Percentiles rank a stretch among this genome's conserved stretches.
These are phyloP conservation scores for Hyla sarda DNA, from an alignment of 2,113 vertebrate genomes.

Conservation along the genomic window DNA sequence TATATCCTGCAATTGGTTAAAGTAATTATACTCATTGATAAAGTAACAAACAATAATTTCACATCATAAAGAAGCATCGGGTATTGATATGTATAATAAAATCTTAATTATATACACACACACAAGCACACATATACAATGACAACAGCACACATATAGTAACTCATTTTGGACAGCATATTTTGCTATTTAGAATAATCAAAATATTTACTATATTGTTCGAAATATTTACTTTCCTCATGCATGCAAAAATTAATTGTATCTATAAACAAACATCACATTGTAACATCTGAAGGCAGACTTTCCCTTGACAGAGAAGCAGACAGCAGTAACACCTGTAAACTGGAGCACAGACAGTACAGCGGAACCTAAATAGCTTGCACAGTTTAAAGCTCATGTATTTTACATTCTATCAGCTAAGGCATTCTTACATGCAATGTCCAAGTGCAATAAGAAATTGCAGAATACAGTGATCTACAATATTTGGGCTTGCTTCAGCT, in stretches of 20 bases:
- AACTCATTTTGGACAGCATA: too few relatives aligned
- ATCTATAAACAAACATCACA: neutral
- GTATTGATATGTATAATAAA: too few relatives aligned
- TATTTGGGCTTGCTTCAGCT: neutral
- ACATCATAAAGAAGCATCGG: too few relatives aligned
- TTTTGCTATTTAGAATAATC: too few relatives aligned
- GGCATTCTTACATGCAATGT: constrained; percentile 4
- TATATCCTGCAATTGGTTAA: neutral
- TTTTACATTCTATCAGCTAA: neutral
- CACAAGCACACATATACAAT: too few relatives aligned
- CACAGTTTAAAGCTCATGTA: neutral
- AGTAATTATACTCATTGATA: neutral
- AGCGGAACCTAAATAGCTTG: neutral
- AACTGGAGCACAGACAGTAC: neutral
- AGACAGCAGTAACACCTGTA: constrained; percentile 23
- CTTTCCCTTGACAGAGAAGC: neutral
- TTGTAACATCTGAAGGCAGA: neutral
- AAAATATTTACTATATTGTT: neutral
- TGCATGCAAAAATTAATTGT: neutral
- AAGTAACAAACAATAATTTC: too few relatives aligned
- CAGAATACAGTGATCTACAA: too few relatives aligned
- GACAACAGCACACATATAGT: too few relatives aligned
- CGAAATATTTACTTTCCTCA: neutral
- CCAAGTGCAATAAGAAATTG: neutral
- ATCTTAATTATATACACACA: too few relatives aligned